Base-by-base conservation (phyloP, 1,140 invertebrate species). In the Agrypnia vestita region DNA sequence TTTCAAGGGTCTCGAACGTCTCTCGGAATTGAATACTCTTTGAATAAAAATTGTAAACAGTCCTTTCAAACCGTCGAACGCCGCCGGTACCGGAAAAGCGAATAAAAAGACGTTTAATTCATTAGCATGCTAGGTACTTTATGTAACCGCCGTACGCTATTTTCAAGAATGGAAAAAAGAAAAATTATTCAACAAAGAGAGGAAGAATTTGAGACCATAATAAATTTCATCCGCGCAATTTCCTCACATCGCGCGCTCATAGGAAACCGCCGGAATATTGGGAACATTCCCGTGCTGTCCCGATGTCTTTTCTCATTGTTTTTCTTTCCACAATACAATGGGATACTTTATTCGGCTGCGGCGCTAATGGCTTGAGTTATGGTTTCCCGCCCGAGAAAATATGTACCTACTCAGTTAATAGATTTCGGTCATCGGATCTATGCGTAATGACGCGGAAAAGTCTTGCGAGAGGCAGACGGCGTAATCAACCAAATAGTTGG, bases 161-260 rank as follows among this genome's bases (percentile, higher is more conserved):
- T 62, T 73, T 25, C 21, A 15, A 55, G 25, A 79, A 35, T 61
- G 15, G 49, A 43, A 51, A 73, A 79, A 79, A 73, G 61, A 73
- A 59, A 79, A 73, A 79, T 73, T 79, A 72, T 72, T 72, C 69
- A 72, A 46, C 69, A 72, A 72, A 51, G 64, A 19, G 47, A 72
- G 69, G 25, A 55, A 51, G 47, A 72, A 53, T 72, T 72, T 72
- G 69, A 53, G 49, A 80, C 74, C 49, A 77, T 71, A 73, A 80
- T 80, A 80, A 80, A 80, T 80, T 67, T 80, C 74, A 51, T 77
- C 55, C 79, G 79, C 79, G 62, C 79, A 80, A 80, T 80, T 80
- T 80, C 79, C 67, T 55, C 64, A 51, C 69, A 77, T 76, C 67
- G 73, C 61, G 35, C 61, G 62, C 62, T 62, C 46, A 21, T 25